Evolutionary conservation across 2,797 vertebrate species (phyloP).

Genomic region (Spatula clypeata): DNA sequence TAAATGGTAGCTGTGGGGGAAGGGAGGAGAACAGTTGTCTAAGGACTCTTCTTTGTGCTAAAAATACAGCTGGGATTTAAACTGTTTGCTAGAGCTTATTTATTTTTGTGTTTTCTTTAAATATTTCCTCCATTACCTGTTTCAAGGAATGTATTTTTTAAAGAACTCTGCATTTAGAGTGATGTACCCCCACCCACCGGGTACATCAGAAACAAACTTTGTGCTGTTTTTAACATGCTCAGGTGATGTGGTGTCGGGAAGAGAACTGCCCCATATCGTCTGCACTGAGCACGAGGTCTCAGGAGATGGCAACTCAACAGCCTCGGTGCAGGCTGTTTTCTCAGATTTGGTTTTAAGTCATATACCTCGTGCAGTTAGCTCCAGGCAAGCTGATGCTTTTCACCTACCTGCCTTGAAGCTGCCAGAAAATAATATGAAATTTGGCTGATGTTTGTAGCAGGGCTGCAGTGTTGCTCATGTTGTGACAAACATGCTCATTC

Average conservation of each 20-base stretch:
- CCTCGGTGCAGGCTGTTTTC: neutral
- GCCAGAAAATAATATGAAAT: neutral
- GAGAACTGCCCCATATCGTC: neutral
- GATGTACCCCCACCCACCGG: neutral
- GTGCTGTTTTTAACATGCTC: neutral
- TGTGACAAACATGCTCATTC: rapidly evolving
- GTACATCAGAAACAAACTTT: neutral
- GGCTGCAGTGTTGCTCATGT: neutral
- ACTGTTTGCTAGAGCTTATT: neutral
- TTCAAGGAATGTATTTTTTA: neutral
- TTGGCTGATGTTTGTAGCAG: neutral
- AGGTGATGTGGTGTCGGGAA: neutral
- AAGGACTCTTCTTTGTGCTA: neutral
- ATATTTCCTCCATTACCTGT: neutral
- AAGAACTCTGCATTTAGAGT: neutral
- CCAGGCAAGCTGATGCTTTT: neutral
- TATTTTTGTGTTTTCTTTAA: neutral
- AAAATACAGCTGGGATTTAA: neutral
- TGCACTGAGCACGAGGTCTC: neutral
- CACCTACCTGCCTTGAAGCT: neutral
- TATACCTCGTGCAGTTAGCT: neutral
- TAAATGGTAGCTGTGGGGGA: neutral
- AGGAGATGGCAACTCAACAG: neutral
- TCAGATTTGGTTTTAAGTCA: neutral
- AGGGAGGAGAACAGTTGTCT: neutral